Base-by-base conservation (phyloP, 2,113 vertebrate genomes). In the Gymnarchus niloticus region DNA sequence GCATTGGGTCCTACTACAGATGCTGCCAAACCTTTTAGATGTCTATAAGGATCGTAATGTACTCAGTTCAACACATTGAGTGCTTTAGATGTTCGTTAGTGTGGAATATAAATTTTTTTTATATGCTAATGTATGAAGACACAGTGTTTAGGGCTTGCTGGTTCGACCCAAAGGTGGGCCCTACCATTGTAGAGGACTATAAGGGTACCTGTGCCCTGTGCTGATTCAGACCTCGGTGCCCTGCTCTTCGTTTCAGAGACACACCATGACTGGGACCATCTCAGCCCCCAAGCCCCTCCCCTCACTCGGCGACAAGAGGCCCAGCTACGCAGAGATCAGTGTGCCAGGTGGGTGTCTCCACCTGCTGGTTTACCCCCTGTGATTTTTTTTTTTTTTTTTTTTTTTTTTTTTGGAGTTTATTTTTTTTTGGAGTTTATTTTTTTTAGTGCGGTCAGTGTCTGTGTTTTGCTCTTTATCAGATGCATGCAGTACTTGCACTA, bases 301-400 rank as follows among this genome's bases (percentile, higher is more conserved):
- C 7, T 89, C 96, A 0, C 91, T 98, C 86, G 92, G 94, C 37
- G 97, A 99, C 86, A 99, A 98, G 92, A 96, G 97, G 85, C 93
- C 96, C n/a, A 97, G 95, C 92, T 99, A 97, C 87, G 94, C 96
- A 7, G 97, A 98, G 88, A 94, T 98, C 59, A 95, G 93, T 52
- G 95, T 97, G 86, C 96, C 97, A 95, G 96, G 97, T 98, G 85
- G 94, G 48, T 61, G 37, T 14, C 61, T 12, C n/a, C n/a, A n/a
- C n/a, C n/a, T n/a, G n/a, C n/a, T n/a, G n/a, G n/a, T n/a, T n/a
- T n/a, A n/a, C n/a, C n/a, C n/a, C n/a, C n/a, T n/a, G n/a, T n/a
- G n/a, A n/a, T n/a, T n/a, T n/a, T n/a, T n/a, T n/a, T n/a, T n/a
- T n/a, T n/a, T n/a, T n/a, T n/a, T n/a, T n/a, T n/a, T n/a, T n/a